Evolutionary conservation across 2,888 invertebrate genomes (phyloP), one percentile per base, ranked within the genome.

Genomic region (Eumacrocentrus americanus): DNA sequence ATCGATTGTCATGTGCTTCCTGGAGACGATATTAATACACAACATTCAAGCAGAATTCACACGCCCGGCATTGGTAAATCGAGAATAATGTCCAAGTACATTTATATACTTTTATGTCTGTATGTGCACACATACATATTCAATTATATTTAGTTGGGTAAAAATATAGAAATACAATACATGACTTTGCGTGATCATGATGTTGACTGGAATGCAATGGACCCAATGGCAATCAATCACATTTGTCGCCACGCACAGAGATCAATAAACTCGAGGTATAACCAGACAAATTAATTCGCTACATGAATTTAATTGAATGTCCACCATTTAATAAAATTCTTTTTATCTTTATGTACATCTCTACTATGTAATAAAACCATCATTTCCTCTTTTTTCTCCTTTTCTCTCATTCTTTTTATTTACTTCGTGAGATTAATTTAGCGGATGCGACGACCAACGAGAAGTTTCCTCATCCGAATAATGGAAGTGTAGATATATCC

Each of bases 381-480:
- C 14, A 37, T 56, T 51, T 48, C 20, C 29, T 47, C 42, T 50
- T 12, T 25, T 42, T 47, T 18, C 18, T 22, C 18, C 7, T 22
- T n/a, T 48, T 37, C 16, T 29, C 20, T 29, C 12, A 7, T 18
- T 22, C 38, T 40, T 60, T 40, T 20, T 37, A 37, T 44, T 18
- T 29, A 37, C 16, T 38, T 29, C 48, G 34, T 47, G 37, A 18
- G 47, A 58, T 54, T 35, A 47, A 38, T 53, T 44, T 38, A n/a
- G n/a, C n/a, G 25, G 61, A 52, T 53, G 35, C 47, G 58, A 35
- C 53, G 38, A 42, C 53, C 23, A 37, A 52, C 50, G 42, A 58
- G 44, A 53, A 53, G 37, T 37, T 37, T 37, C 14, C 37, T 37
- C 37, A 37, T 37, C 37, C 37, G 37, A 18, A 40, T 40, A 40